A percentile compares a stretch with the other conserved stretches of the same genome.
These are phyloP conservation scores for Ptychochromis oligacanthus DNA, from an alignment of 2,113 vertebrate genomes.

Conservation along the genomic window DNA sequence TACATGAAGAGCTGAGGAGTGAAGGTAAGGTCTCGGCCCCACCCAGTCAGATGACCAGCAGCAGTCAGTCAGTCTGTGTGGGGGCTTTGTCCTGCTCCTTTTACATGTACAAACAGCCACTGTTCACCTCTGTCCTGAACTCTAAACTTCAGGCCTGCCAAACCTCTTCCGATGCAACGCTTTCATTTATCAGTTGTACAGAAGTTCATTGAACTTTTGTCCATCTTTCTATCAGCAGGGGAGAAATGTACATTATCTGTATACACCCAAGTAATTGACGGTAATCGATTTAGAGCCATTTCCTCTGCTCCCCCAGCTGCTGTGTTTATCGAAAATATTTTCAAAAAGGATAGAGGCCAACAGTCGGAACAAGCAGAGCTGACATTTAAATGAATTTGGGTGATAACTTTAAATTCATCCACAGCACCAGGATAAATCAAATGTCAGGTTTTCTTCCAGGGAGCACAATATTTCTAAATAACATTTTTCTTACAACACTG, in stretches of 20 bases:
- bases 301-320: constrained; percentile 9
- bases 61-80: constrained; percentile 24
- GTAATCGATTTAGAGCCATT: constrained; percentile 36
- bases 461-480: not conserved
- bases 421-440: not conserved
- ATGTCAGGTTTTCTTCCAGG: not conserved
- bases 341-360: not conserved
- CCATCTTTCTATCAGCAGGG: not conserved
- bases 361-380: not conserved
- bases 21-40: constrained; percentile 17
- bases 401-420: not conserved
- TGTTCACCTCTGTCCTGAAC: not conserved
- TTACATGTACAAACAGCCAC: not conserved
- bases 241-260: constrained; percentile 8
- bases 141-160: not conserved
- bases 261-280: not conserved
- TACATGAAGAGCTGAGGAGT: not conserved
- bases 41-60: constrained; percentile 23
- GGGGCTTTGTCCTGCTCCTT: constrained; percentile 8
- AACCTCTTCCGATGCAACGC: not conserved
- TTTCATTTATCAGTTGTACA: not conserved
- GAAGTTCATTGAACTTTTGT: constrained; percentile 11
- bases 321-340: not conserved
- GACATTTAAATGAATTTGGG: too few species aligned
- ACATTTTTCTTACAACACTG: not conserved